phyloP scores from a whole-genome alignment of 2,113 vertebrate genomes.

The Plecotus auritus region DNA sequence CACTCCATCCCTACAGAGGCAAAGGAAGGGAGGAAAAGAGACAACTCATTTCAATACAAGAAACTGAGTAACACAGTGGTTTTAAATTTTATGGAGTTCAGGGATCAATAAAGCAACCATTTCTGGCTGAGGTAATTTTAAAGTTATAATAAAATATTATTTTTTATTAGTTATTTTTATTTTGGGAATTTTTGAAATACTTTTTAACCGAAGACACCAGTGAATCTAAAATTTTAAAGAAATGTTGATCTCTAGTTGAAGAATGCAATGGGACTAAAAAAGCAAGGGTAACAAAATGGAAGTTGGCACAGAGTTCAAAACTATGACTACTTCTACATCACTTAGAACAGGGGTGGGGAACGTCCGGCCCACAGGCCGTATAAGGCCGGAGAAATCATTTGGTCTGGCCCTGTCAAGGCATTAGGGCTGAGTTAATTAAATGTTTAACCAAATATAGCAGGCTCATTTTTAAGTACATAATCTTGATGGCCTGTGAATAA shows the following conservation, averaged over 20 bases:
- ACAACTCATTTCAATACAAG: not conserved
- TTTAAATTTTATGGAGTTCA: not conserved
- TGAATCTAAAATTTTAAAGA: conserved; percentile 22
- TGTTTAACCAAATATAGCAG: too few species aligned
- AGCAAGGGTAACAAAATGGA: conserved; percentile 33
- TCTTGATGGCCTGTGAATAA: too few species aligned
- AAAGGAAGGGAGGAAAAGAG: not conserved
- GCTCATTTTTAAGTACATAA: too few species aligned
- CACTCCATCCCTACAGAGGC: not conserved
- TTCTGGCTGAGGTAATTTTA: not conserved
- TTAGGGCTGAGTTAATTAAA: too few species aligned
- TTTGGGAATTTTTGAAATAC: not conserved
- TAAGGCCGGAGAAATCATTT: too few species aligned
- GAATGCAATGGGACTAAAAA: conserved; percentile 38
- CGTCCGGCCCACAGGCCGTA: too few species aligned
- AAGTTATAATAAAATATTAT: not conserved
- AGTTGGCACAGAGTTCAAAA: conserved; percentile 61
- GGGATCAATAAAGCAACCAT: not conserved
- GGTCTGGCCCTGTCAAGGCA: too few species aligned
- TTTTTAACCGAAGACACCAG: not conserved
- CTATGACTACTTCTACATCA: conserved; percentile 25
- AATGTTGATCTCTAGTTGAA: conserved; percentile 1
- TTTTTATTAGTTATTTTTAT: conserved; percentile 24
- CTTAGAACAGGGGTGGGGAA: too few species aligned
- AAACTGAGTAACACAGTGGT: not conserved